Evolutionary conservation across 1,140 invertebrate genomes (phyloP).

Genomic region (Cyclina sinensis): DNA sequence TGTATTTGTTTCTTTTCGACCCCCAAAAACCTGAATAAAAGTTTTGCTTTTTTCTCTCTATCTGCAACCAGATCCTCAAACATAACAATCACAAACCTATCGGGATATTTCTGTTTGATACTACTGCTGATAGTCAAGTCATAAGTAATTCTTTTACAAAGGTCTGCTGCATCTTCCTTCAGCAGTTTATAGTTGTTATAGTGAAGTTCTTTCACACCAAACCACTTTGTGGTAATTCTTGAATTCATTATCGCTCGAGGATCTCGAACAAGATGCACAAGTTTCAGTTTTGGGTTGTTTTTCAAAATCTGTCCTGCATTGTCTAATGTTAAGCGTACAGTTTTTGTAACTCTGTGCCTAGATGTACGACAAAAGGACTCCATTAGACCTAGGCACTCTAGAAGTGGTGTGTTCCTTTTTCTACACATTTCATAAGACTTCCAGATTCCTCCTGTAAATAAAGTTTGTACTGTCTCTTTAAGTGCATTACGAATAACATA

Average conservation of each 20-base stretch:
- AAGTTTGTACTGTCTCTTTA: too few relatives aligned
- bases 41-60: background rate
- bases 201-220: background rate
- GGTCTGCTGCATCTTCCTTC: background rate
- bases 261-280: conserved; percentile 49
- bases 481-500: too few relatives aligned
- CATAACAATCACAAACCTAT: conserved; percentile 12
- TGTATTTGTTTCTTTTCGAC: background rate
- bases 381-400: background rate
- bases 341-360: background rate
- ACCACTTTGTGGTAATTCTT: conserved; percentile 28
- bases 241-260: conserved; percentile 48
- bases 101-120: conserved; percentile 27
- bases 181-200: background rate
- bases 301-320: background rate
- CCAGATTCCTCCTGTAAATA: conserved; percentile 19
- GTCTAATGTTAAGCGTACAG: conserved; percentile 19
- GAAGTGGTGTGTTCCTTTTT: background rate
- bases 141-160: conserved; percentile 28
- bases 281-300: conserved; percentile 1
- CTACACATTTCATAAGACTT: background rate
- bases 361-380: background rate
- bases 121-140: background rate
- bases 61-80: conserved; percentile 26
- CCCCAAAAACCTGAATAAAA: conserved; percentile 3